phyloP scores from a whole-genome alignment of 2,888 invertebrate species.

The Sipha maydis region DNA sequence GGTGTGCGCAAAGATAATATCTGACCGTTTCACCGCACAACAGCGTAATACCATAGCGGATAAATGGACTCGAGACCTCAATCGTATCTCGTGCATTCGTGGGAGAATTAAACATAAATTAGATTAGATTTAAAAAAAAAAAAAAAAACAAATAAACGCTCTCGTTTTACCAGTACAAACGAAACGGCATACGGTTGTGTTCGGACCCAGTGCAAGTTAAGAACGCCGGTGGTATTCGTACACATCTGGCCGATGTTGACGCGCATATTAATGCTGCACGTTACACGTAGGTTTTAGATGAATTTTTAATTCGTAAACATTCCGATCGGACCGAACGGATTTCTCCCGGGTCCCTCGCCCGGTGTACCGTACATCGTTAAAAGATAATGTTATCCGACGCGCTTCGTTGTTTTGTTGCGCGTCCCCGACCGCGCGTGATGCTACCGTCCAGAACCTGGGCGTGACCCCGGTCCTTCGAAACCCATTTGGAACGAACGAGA shows the following conservation, averaged over 20 bases:
- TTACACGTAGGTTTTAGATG: neutral
- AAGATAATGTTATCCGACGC: slow-evolving; percentile 41
- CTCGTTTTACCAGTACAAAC: neutral
- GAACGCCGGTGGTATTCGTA: too few relatives aligned
- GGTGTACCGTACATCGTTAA: slow-evolving; percentile 12
- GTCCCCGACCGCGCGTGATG: neutral
- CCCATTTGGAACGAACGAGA: slow-evolving; percentile 16
- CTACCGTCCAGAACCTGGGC: slow-evolving; percentile 51
- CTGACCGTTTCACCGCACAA: too few relatives aligned
- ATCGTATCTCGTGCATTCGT: too few relatives aligned
- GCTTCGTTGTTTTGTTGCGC: slow-evolving; percentile 17
- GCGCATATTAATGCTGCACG: neutral
- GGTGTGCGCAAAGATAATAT: too few relatives aligned
- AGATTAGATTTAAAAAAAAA: too few relatives aligned
- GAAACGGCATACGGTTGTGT: too few relatives aligned
- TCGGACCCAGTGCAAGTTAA: too few relatives aligned
- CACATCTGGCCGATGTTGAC: neutral
- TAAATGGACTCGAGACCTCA: too few relatives aligned
- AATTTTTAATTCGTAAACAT: slow-evolving; percentile 27
- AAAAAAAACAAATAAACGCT: too few relatives aligned
- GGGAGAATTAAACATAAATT: too few relatives aligned
- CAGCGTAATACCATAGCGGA: too few relatives aligned
- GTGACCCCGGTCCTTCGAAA: slow-evolving; percentile 28
- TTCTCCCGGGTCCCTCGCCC: neutral
- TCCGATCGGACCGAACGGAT: neutral